A percentile compares a stretch with the other conserved stretches of the same genome.
Conservation (phyloP, 2,113 vertebrate species). For the Varanus salvator region DNA sequence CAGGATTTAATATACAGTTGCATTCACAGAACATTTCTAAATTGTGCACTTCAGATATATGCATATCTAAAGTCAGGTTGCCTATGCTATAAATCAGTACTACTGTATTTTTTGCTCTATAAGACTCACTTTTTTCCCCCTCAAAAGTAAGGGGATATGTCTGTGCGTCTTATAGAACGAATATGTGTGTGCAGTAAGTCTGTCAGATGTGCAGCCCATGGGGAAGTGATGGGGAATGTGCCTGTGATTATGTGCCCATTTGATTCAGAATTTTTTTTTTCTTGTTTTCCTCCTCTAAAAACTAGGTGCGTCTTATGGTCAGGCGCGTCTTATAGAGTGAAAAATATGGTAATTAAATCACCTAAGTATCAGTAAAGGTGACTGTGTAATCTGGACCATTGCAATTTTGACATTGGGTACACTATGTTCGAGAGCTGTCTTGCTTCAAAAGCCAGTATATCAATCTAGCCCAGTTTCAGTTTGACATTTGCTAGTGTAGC, state of each 20-base stretch:
- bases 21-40: conserved; percentile 17
- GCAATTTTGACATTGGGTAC: conserved; percentile 51
- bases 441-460: conserved; percentile 21
- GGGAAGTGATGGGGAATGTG: too few relatives aligned
- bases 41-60: not conserved
- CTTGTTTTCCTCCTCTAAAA: too few relatives aligned
- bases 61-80: not conserved
- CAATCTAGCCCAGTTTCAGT: not conserved
- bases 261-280: too few relatives aligned
- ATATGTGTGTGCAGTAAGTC: too few relatives aligned
- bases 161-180: too few relatives aligned
- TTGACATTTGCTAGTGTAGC: not conserved
- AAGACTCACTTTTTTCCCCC: too few relatives aligned
- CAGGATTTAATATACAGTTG: not conserved
- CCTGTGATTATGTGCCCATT: too few relatives aligned
- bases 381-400: conserved; percentile 33
- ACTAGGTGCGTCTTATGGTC: too few relatives aligned
- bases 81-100: conserved; percentile 36
- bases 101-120: too few relatives aligned
- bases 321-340: too few relatives aligned
- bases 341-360: conserved; percentile 49
- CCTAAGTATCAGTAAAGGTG: conserved; percentile 11
- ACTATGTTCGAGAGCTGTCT: not conserved
- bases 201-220: too few relatives aligned
- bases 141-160: too few relatives aligned